These are phyloP conservation scores for Cisticola juncidis DNA, from an alignment of 2,113 vertebrate species.

Conservation along the genomic window DNA sequence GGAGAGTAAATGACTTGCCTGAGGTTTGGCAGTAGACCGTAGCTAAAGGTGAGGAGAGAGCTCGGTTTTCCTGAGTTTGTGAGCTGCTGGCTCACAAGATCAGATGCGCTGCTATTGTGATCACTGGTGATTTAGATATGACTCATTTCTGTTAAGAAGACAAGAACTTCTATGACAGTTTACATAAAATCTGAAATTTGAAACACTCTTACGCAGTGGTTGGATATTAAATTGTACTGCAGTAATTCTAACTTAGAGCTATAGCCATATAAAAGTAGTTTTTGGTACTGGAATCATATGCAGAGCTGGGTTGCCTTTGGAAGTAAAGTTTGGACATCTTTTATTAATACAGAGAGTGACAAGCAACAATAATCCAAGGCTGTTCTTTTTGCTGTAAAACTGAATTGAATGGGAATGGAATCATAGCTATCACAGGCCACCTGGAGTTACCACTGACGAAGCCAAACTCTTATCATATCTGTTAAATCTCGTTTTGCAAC, in stretches of 20 bases:
- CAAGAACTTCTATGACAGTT: neutral
- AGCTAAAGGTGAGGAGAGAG: neutral
- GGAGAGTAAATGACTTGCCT: neutral
- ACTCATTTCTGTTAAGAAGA: neutral
- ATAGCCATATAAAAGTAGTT: neutral
- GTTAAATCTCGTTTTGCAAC: slow-evolving; percentile 55
- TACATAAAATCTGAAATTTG: neutral
- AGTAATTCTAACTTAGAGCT: neutral
- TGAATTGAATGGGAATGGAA: neutral
- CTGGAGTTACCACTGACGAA: slow-evolving; percentile 8
- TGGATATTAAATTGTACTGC: neutral
- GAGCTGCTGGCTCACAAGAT: neutral
- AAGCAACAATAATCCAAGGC: neutral
- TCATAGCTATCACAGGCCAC: neutral
- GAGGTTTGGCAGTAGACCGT: neutral
- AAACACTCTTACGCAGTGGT: neutral
- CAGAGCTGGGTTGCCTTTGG: neutral
- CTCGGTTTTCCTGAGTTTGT: neutral
- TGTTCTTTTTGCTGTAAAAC: neutral
- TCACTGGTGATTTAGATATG: neutral
- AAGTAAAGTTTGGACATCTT: neutral
- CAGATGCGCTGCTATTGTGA: neutral
- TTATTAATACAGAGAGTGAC: neutral
- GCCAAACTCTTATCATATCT: slow-evolving; percentile 28
- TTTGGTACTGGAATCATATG: neutral